Evolutionary conservation across 2,113 vertebrate genomes (phyloP), one percentile per base, ranked within the genome.

Genomic region (Trematomus loennbergii): DNA sequence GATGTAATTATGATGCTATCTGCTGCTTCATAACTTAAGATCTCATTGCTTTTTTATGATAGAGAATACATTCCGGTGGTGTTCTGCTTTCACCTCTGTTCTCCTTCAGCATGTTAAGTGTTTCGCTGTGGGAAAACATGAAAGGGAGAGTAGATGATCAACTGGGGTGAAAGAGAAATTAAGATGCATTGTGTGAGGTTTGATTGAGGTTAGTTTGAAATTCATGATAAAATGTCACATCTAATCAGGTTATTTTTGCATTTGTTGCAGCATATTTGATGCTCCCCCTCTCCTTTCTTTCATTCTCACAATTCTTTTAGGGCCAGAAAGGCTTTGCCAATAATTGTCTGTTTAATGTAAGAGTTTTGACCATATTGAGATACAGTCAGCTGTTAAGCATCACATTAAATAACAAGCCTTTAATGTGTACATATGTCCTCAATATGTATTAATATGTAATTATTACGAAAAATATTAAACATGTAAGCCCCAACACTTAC

Each of bases 1-100:
- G n/a, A 4, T 7, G 49, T 0, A 71, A 74, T 79, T 70, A 72
- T 11, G 55, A 73, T 57, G 62, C 61, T n/a, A 15, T 66, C 64
- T 40, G 43, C 45, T 52, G 62, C 45, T 50, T 11, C 33, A 54
- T 9, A 77, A 54, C 7, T 52, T 40, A 63, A 36, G 36, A 61
- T 45, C 70, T 50, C 5, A 9, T 15, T 43, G 46, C 20, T 76
- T 63, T 36, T 70, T 50, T 55, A 8, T 5, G 43, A 13, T 10
- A 12, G 8, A 9, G n/a, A 29, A 49, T 79, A 18, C 43, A 79
- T 61, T 61, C 62, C 69, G 60, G 33, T 13, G 62, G 40, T 46
- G 29, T 46, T 50, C 33, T 60, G 43, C 43, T 48, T 65, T 75
- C 76, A 79, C 49, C 57, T 72, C 9, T 13, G 12, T 48, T 75